phyloP scores from a whole-genome alignment of 2,888 invertebrate species.

The Agrotis puta region DNA sequence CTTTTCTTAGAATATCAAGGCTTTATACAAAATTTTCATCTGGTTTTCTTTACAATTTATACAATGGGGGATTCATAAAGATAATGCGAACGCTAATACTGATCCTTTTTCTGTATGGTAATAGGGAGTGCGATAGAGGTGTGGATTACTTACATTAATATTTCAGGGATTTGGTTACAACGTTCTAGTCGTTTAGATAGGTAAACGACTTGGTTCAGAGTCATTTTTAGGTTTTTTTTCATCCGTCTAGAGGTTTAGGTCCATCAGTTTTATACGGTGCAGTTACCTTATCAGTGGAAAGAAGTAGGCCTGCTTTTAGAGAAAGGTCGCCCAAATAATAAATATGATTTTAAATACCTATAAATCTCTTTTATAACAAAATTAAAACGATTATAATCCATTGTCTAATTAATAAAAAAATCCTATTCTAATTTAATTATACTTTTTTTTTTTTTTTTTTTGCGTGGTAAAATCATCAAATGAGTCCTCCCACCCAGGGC shows the following conservation, averaged over 20 bases:
- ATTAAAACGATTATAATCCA: too few relatives aligned
- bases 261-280: background rate
- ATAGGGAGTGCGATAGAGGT: constrained; percentile 32
- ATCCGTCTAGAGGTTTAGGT: background rate
- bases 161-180: constrained; percentile 20
- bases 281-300: too few relatives aligned
- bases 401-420: too few relatives aligned
- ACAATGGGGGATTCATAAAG: constrained; percentile 61
- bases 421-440: too few relatives aligned
- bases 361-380: too few relatives aligned
- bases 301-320: too few relatives aligned
- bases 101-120: constrained; percentile 46
- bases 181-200: background rate
- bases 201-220: constrained; percentile 5
- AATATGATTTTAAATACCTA: too few relatives aligned
- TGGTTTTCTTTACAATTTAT: constrained; percentile 48
- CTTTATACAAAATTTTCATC: constrained; percentile 47
- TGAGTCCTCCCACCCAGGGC: too few relatives aligned
- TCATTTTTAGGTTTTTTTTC: background rate
- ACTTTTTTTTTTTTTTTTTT: too few relatives aligned
- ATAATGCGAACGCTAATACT: constrained; percentile 48
- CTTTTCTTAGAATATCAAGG: constrained; percentile 39
- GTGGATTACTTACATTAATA: constrained; percentile 34
- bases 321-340: too few relatives aligned
- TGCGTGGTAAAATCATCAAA: too few relatives aligned